A percentile compares a stretch with the other conserved stretches of the same genome.
Evolutionary conservation across 2,113 vertebrate species (phyloP).

Genomic region (Nothoprocta perdicaria): DNA sequence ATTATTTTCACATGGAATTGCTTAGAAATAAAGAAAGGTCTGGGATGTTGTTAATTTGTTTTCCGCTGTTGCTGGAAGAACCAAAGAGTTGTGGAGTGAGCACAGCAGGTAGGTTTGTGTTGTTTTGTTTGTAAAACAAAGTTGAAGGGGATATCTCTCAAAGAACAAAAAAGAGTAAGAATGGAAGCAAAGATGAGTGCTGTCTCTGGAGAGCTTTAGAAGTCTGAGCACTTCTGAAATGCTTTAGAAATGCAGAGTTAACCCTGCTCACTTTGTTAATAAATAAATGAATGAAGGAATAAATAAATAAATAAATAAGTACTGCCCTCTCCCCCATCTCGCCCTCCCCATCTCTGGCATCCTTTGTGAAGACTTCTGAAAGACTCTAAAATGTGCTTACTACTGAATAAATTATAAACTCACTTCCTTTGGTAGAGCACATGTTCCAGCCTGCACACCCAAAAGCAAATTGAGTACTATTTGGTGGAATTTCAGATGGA

Average conservation of each 20-base stretch:
- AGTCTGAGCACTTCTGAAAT: background rate
- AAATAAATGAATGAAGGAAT: constrained; percentile 21
- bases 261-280: constrained; percentile 33
- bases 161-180: constrained; percentile 1
- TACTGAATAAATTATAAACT: constrained; percentile 72
- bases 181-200: background rate
- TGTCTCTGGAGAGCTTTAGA: constrained; percentile 27
- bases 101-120: background rate
- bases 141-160: background rate
- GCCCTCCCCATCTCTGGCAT: background rate
- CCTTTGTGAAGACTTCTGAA: constrained; percentile 63
- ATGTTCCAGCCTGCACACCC: constrained; percentile 39
- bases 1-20: background rate
- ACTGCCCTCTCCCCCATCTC: background rate
- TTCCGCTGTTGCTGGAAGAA: background rate
- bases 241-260: constrained; percentile 27
- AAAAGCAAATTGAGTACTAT: constrained; percentile 43
- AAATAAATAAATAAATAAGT: constrained; percentile 17
- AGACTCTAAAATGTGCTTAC: constrained; percentile 57
- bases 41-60: constrained; percentile 1
- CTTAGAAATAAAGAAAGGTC: background rate
- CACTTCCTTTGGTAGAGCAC: background rate
- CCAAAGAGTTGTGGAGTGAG: background rate
- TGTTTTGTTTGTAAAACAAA: constrained; percentile 23
- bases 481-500: constrained; percentile 17